phyloP scores from a whole-genome alignment of 2,888 invertebrate genomes.

The Drosophila colorata region DNA sequence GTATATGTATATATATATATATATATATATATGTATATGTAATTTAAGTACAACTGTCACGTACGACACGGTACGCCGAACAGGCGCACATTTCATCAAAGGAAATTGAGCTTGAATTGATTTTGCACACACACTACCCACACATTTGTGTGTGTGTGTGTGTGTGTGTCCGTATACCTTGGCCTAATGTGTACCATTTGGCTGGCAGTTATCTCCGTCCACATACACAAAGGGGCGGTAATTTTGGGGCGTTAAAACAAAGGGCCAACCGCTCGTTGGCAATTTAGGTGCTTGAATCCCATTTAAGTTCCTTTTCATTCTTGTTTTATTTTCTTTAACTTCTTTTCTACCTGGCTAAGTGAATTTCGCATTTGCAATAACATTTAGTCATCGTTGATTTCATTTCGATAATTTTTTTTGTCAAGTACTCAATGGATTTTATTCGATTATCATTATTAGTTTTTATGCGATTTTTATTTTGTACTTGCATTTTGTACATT shows the following conservation, averaged over 20 bases:
- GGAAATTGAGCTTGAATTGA: constrained; percentile 74
- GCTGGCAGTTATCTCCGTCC: constrained; percentile 64
- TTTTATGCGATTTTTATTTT: constrained; percentile 3
- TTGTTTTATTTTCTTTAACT: constrained; percentile 9
- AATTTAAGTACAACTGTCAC: constrained; percentile 65
- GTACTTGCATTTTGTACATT: too few relatives aligned
- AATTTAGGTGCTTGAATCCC: constrained; percentile 19
- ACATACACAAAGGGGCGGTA: constrained; percentile 57
- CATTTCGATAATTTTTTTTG: constrained; percentile 34
- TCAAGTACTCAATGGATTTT: constrained; percentile 14
- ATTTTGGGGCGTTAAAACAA: constrained; percentile 53
- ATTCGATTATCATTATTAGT: constrained; percentile 20
- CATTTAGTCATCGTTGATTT: constrained; percentile 46
- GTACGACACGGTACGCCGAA: constrained; percentile 42
- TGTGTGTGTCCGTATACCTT: constrained; percentile 31
- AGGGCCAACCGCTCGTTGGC: constrained; percentile 17
- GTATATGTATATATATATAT: too few relatives aligned
- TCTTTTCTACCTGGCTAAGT: constrained; percentile 51
- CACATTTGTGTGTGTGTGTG: constrained; percentile 9
- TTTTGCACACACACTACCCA: constrained; percentile 46
- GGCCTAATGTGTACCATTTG: constrained; percentile 69
- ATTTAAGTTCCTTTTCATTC: constrained; percentile 6
- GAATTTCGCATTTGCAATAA: constrained; percentile 54
- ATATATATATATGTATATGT: not conserved
- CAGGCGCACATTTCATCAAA: constrained; percentile 67